Evolutionary conservation across 2,888 invertebrate species (phyloP).

Genomic region (Drosophila pseudotakahashii): DNA sequence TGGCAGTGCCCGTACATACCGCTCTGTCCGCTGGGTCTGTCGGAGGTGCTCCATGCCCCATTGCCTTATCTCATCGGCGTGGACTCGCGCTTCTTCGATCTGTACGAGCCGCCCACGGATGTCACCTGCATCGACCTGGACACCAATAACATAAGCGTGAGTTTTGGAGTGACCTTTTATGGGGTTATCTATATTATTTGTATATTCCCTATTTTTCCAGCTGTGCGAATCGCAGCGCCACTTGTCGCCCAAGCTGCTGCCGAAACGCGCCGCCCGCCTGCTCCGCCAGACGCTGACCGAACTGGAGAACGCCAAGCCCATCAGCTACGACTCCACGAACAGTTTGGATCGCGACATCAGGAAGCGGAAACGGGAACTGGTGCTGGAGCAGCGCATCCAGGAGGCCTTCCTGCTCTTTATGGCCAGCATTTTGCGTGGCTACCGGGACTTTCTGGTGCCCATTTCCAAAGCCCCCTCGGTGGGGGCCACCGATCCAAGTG

Average conservation of each 20-base stretch:
- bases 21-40: constrained; percentile 96
- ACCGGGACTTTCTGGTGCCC: constrained; percentile 93
- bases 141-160: constrained; percentile 96
- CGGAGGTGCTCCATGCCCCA: constrained; percentile 98
- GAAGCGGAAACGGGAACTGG: constrained; percentile 92
- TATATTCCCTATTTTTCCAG: constrained; percentile 83
- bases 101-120: constrained; percentile 97
- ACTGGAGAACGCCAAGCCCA: constrained; percentile 87
- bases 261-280: constrained; percentile 93
- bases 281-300: constrained; percentile 91
- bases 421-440: constrained; percentile 95
- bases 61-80: constrained; percentile 98
- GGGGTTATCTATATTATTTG: too few species aligned
- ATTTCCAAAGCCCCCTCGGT: constrained; percentile 97
- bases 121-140: constrained; percentile 99
- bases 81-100: constrained; percentile 98
- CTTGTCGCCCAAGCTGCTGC: constrained; percentile 91
- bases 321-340: constrained; percentile 86
- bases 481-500: constrained; percentile 97
- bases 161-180: constrained; percentile 58
- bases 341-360: constrained; percentile 93
- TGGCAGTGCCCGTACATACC: constrained; percentile 99
- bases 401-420: constrained; percentile 98
- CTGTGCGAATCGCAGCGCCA: constrained; percentile 95
- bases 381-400: constrained; percentile 96